Evolutionary conservation across 2,888 invertebrate species (phyloP), one percentile per base, ranked within the genome.

Genomic region (Tenthredo notha): DNA sequence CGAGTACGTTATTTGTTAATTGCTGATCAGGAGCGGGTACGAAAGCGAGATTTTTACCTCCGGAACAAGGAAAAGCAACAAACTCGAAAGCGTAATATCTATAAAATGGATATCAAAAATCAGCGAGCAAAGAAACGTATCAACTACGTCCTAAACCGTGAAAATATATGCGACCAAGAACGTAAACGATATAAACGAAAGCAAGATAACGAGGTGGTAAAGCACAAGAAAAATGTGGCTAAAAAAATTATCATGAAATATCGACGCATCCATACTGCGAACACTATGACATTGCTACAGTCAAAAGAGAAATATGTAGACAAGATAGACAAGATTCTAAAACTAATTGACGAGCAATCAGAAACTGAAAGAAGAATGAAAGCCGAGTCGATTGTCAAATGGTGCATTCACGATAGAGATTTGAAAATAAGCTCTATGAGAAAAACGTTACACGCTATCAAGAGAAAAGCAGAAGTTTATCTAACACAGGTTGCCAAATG

Each of bases 351-450:
- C 40, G 33, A 25, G 10, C 58, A 15, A 78, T 50, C 33, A n/a
- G 50, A 84, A 72, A 47, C n/a, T 40, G 74, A 84, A 54, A 74
- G 21, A 33, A 33, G 33, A 33, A 33, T 33, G 33, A 33, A 33
- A 33, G 33, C 33, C 33, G 33, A 33, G 33, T 58, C 43, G 21
- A 33, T 33, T 33, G 33, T 33, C 33, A 33, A 33, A 33, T 33
- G 33, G 33, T 33, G 33, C 33, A 33, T 74, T 84, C 12, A 50
- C 74, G 15, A 74, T 43, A 33, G 74, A 74, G 72, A 84, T 43
- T n/a, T 15, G n/a, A 70, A 43, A 29, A 33, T 84, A 47, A 40
- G 33, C 33, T 25, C 18, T 12, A 25, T 84, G 18, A 84, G 65
- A n/a, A 74, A 72, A 84, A 54, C 47, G 3, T 72, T 74, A 33